Percentiles rank a stretch among this genome's conserved stretches.
Evolutionary conservation across 2,797 vertebrate genomes (phyloP).

Genomic region (Sarcoramphus papa): DNA sequence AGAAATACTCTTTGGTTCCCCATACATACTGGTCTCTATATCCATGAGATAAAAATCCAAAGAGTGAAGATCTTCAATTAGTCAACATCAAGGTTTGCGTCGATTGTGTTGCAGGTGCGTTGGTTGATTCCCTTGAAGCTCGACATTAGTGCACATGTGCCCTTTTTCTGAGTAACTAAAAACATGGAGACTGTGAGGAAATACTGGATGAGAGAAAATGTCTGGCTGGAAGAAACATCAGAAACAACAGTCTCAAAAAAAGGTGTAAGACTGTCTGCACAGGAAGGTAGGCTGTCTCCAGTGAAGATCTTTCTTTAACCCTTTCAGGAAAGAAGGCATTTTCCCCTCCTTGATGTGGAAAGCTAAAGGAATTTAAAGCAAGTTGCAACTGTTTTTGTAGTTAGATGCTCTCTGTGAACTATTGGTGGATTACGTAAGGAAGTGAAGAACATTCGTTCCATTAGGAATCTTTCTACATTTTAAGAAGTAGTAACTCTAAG

Average conservation of each 20-base stretch:
- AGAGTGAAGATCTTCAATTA: constrained; percentile 15
- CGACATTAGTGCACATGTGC: constrained; percentile 20
- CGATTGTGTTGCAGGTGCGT: constrained; percentile 51
- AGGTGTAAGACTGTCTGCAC: constrained; percentile 16
- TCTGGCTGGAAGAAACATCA: constrained; percentile 44
- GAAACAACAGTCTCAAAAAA: constrained; percentile 56
- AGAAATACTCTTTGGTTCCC: background rate
- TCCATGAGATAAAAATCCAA: background rate
- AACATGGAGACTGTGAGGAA: constrained; percentile 55
- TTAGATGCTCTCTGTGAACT: background rate
- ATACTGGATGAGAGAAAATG: constrained; percentile 51
- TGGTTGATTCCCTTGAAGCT: constrained; percentile 55
- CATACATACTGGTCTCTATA: background rate
- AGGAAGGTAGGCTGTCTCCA: constrained; percentile 60
- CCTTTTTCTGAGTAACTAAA: constrained; percentile 55
- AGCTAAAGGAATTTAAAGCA: background rate
- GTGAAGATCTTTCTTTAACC: constrained; percentile 37
- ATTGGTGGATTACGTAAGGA: background rate
- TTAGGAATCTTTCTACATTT: background rate
- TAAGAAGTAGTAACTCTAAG: background rate
- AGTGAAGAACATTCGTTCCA: background rate
- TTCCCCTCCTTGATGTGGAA: background rate
- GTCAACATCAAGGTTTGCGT: constrained; percentile 54
- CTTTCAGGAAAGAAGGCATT: constrained; percentile 4
- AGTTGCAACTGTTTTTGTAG: background rate